phyloP scores from a whole-genome alignment of 2,888 invertebrate genomes.

The Eurytoma californica region DNA sequence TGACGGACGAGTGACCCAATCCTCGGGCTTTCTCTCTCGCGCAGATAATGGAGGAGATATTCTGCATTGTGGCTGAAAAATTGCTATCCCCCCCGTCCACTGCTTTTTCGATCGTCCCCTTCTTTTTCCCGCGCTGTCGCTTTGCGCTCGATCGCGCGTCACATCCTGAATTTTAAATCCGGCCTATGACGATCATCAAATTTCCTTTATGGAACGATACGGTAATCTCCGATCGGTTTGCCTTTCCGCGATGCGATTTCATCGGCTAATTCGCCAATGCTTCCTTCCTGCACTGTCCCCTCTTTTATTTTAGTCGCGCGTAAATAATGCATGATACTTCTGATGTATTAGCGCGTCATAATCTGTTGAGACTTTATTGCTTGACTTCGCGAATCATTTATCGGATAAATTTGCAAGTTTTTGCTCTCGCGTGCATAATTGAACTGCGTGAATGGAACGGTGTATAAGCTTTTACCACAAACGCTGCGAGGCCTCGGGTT shows the following conservation, averaged over 20 bases:
- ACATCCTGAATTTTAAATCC: slow-evolving; percentile 30
- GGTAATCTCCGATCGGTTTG: not conserved
- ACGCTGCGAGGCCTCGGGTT: not conserved
- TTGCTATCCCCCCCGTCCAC: slow-evolving; percentile 10
- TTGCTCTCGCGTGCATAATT: too few relatives aligned
- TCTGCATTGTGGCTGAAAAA: slow-evolving; percentile 43
- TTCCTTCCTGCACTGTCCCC: not conserved
- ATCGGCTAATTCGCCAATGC: not conserved
- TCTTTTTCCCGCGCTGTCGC: not conserved
- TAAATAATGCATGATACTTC: not conserved
- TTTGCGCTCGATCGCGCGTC: not conserved
- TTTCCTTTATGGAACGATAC: slow-evolving; percentile 26
- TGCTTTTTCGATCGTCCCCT: not conserved
- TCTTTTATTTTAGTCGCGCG: not conserved
- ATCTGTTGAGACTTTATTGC: too few relatives aligned
- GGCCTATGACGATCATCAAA: slow-evolving; percentile 29
- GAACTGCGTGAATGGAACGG: too few relatives aligned
- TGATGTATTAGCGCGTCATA: too few relatives aligned
- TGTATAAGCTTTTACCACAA: too few relatives aligned
- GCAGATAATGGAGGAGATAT: slow-evolving; percentile 30
- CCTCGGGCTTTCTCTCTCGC: not conserved
- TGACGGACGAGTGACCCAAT: slow-evolving; percentile 22
- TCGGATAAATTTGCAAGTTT: too few relatives aligned
- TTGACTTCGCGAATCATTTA: too few relatives aligned
- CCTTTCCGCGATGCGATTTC: not conserved